Evolutionary conservation across 2,888 invertebrate species (phyloP), one percentile per base, ranked within the genome.

Genomic region (Apoda limacodes): DNA sequence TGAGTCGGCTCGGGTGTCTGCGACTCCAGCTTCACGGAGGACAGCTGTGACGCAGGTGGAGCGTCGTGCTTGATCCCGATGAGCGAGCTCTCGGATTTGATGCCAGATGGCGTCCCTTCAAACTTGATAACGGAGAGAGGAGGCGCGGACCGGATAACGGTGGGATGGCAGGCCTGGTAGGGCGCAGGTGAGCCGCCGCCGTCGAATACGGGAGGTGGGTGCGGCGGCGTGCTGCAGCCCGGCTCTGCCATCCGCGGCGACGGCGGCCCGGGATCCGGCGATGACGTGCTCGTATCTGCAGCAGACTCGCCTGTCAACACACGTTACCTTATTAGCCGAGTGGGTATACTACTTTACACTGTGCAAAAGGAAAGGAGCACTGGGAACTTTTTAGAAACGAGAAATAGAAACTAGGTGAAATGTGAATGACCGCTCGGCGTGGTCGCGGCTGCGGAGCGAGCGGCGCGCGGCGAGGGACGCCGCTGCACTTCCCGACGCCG

Each of bases 251-350:
- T 86, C 81, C 88, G 88, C 67, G 92, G 92, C 65, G 93, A 93
- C 70, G 89, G 86, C 66, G 92, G 92, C 70, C 89, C 88, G 54
- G 90, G 86, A 83, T 93, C 93, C 71, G 93, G 93, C 66, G 93
- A 94, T 68, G 93, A 93, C 68, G 93, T 93, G 74, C 92, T 93
- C 69, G 93, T 93, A 82, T 94, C 94, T 70, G 93, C 93, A 82
- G 93, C 90, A 70, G 93, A 93, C 85, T 93, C 94, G 83, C 90
- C 90, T 89, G 86, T 55, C 58, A 50, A 52, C 55, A 65, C 65
- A 75, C 62, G 22, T 19, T 13, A 24, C 19, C 13, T 22, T 17
- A 13, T 13, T 20, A 13, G 23, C 12, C 19, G 20, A 24, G 9
- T 25, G 25, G 25, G 46, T 45, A 48, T 45, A 50, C 45, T 45